Base-by-base conservation (phyloP, 2,888 invertebrate genomes). In the Macroteleia sp. region DNA sequence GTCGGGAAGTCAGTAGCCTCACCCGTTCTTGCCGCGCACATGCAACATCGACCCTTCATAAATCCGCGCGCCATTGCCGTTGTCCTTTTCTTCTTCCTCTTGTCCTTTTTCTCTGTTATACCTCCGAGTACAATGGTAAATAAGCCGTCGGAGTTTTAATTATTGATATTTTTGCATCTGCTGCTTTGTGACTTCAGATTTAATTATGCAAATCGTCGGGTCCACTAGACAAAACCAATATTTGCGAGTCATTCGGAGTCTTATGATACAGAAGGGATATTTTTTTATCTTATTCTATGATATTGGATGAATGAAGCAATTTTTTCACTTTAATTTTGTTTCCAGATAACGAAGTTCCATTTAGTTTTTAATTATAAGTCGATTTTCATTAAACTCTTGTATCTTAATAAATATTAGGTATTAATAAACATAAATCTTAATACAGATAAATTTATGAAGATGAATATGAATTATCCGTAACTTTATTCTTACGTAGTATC, bases 191-290 rank as follows among this genome's bases (percentile, higher is more conserved):
- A 56, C 82, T 80, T 77, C 74, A 86, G 87, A 89, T 89, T 89
- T 88, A 89, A 90, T 90, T 90, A 90, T 88, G 89, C 85, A 89
- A 90, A 89, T 90, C 88, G 85, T 70, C 70, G 81, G 62, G 82
- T 84, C 83, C 86, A 86, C 88, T 89, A 87, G 87, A 86, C 88
- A 87, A 86, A 87, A 85, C 86, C 86, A 90, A 90, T 90, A 90
- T 90, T 90, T 90, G 86, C 85, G 59, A 71, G 42, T 61, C 46
- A 14, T 62, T 56, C n/a, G 8, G 25, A 52, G 54, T 17, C 34
- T 30, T 46, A 41, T 10, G n/a, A 39, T 46, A n/a, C 39, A 34
- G 12, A 57, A 48, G 50, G 50, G 41, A 32, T 17, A 20, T 32
- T 32, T 25, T 57, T 48, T 66, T 66, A n/a, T n/a, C n/a, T n/a